Base-by-base conservation (phyloP, 2,113 vertebrate species). In the Kryptolebias marmoratus region DNA sequence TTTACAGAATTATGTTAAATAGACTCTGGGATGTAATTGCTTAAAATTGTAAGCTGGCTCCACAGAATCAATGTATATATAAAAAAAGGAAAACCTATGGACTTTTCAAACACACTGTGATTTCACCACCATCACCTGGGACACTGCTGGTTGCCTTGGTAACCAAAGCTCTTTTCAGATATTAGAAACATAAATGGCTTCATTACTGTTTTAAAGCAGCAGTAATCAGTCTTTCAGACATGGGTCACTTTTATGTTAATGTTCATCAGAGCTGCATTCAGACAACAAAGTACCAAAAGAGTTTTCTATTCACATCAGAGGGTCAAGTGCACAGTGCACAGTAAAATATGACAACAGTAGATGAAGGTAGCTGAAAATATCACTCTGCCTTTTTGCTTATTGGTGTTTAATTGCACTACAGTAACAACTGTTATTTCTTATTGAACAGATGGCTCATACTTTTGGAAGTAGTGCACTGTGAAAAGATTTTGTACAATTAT, bases 101-200 rank as follows among this genome's bases (percentile, higher is more conserved):
- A 50, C 48, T 56, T 58, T 58, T 58, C 11, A 31, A 16, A 36
- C 56, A 36, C 4, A 13, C 59, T 30, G 42, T 16, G n/a, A 3
- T 15, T 39, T 39, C 9, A 7, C 13, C 18, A 39, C 16, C 13
- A 14, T 65, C 32, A 36, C 18, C 48, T 9, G 31, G 48, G 10
- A 49, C 12, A 50, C 30, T 16, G 31, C 30, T 12, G 16, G 18
- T 65, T 32, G 22, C 32, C 31, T 5, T 15, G 11, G 32, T 22
- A 65, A 64, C 28, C 18, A 53, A 36, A 22, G 48, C 18, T n/a
- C 31, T 65, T 39, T 42, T 53, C 63, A 53, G 18, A 65, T n/a
- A 64, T 31, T 18, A 50, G 61, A 49, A 12, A 22, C 48, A 64
- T 50, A 32, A 36, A 36, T 32, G 16, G 12, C 11, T 15, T 16